phyloP scores from a whole-genome alignment of 1,140 invertebrate genomes.

The Metopolophium dirhodum region DNA sequence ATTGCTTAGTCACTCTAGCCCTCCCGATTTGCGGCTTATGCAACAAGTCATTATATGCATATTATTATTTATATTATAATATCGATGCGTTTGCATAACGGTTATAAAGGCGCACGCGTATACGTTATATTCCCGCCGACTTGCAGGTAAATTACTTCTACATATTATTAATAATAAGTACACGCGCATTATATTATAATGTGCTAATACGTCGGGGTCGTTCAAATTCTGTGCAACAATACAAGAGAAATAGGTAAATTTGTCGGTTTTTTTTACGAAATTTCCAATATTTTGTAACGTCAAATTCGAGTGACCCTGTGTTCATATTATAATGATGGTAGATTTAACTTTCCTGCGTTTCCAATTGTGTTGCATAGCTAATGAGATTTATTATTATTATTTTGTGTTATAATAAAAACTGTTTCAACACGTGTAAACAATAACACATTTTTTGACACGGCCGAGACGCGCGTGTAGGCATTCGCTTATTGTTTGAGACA shows the following conservation, averaged over 20 bases:
- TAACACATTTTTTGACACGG: not conserved
- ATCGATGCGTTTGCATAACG: not conserved
- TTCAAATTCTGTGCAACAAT: not conserved
- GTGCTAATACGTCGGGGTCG: not conserved
- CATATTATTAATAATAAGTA: not conserved
- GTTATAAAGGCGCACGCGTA: too few species aligned
- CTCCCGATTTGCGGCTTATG: not conserved
- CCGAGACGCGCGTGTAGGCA: not conserved
- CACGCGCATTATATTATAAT: not conserved
- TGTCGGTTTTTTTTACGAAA: not conserved
- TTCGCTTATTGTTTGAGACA: not conserved
- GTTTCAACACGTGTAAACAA: slow-evolving; percentile 16
- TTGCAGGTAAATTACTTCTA: not conserved
- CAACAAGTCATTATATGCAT: not conserved
- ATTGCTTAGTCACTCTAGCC: too few species aligned
- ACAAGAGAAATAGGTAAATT: not conserved
- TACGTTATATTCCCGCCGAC: not conserved
- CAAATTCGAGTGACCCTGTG: not conserved
- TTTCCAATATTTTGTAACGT: slow-evolving; percentile 6
- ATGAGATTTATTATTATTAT: not conserved
- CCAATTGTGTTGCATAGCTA: not conserved
- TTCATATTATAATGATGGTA: not conserved
- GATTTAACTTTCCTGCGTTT: not conserved
- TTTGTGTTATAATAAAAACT: not conserved
- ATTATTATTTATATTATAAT: not conserved